Evolutionary conservation across 2,113 vertebrate species (phyloP), one percentile per base, ranked within the genome.

Genomic region (Scytalopus superciliaris): DNA sequence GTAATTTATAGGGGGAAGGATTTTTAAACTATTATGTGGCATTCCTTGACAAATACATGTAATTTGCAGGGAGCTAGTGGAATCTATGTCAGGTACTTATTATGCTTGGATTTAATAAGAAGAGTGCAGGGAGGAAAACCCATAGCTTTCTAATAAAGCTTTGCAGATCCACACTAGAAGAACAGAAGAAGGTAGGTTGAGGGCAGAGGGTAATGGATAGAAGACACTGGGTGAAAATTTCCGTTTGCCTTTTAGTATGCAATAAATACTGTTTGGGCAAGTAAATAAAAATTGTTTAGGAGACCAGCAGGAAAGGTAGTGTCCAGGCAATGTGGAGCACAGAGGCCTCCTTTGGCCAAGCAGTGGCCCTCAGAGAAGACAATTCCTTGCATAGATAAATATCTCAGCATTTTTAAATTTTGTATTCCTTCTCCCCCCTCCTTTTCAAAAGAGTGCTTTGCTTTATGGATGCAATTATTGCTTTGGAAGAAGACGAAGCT

Each of bases 191-290:
- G 13, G 27, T 19, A 24, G 6, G 3, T 9, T 47, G 59, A 67
- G 75, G 44, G 39, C 33, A 79, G 40, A 53, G 19, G 3, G 27
- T 56, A 49, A 35, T 15, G 17, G 18, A 7, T 68, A 68, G 6
- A 31, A 79, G 35, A 45, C 72, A 35, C 6, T 79, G 62, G 7
- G 7, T 82, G 35, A 85, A 59, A 76, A 56, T 17, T 50, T 52
- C n/a, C 3, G 0, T 73, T 1, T 64, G 64, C 4, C 3, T 28
- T 85, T 25, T 18, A 11, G 21, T 31, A 52, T 39, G 11, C 3
- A 49, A 23, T 33, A 96, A 83, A 47, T 69, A 47, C 2, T 35
- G 3, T 52, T 47, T 31, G 27, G 40, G 5, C 12, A 87, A 74
- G 24, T 59, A 90, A 72, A 37, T 67, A 19, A n/a, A 59, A 69